Conservation (phyloP, 2,888 invertebrate genomes). For the Chirona hameri region DNA sequence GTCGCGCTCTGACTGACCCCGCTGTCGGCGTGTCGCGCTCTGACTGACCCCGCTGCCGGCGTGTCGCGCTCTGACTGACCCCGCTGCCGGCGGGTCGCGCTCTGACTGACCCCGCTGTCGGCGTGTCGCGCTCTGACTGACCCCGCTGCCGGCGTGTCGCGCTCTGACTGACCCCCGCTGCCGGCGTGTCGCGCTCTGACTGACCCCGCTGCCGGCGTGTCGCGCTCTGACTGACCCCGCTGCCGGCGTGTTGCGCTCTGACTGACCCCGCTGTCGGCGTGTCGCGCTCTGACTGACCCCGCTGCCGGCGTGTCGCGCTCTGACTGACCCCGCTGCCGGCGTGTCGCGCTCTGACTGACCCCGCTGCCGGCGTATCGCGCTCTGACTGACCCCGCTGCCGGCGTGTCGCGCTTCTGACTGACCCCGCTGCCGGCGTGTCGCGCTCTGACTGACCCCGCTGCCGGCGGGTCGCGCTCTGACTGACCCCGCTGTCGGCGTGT, state of each 20-base stretch:
- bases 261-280: no score
- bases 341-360: neutral
- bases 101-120: no score
- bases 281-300: neutral
- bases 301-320: neutral
- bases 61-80: neutral
- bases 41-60: no score
- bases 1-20: neutral
- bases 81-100: neutral
- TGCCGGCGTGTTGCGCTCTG: neutral
- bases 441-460: no score
- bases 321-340: no score
- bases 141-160: neutral
- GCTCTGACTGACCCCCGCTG: no score
- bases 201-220: neutral
- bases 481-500: neutral
- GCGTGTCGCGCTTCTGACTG: neutral
- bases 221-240: neutral
- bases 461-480: neutral
- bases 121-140: neutral
- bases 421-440: no score
- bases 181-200: neutral
- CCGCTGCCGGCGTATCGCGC: neutral
- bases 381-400: no score
- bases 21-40: neutral